Percentiles rank a stretch among this genome's conserved stretches.
These are phyloP conservation scores for Lichenostomus cassidix DNA, from an alignment of 2,113 vertebrate species.

Conservation along the genomic window DNA sequence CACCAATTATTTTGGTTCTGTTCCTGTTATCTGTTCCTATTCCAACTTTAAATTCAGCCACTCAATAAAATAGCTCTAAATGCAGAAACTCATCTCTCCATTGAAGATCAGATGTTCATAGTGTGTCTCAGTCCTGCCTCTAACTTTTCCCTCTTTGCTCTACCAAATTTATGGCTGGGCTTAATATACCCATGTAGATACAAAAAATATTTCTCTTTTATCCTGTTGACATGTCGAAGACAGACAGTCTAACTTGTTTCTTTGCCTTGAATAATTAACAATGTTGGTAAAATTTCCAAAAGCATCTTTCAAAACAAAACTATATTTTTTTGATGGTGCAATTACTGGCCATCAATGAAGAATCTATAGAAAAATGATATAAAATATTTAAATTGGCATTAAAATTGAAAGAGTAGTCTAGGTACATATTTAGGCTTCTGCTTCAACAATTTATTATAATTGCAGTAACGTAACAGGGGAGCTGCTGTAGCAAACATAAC, in stretches of 20 bases:
- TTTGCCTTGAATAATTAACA: slow-evolving; percentile 51
- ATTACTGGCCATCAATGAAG: slow-evolving; percentile 51
- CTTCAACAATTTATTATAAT: slow-evolving; percentile 63
- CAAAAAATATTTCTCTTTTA: slow-evolving; percentile 9
- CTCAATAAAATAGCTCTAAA: background rate
- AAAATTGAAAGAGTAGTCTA: slow-evolving; percentile 50
- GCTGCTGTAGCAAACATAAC: background rate
- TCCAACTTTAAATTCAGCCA: background rate
- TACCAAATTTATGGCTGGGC: background rate
- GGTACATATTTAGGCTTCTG: slow-evolving; percentile 37
- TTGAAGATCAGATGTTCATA: background rate
- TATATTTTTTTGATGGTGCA: background rate
- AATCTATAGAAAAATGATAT: slow-evolving; percentile 58
- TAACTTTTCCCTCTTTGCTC: background rate
- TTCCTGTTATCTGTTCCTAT: background rate
- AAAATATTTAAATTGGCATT: slow-evolving; percentile 64
- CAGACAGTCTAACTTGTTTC: background rate
- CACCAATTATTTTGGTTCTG: background rate
- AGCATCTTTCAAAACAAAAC: slow-evolving; percentile 41
- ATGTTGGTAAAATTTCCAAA: background rate
- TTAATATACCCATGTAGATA: background rate
- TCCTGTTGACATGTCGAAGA: background rate
- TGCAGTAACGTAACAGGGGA: background rate
- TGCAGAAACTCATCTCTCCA: background rate
- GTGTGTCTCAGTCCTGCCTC: background rate